Evolutionary conservation across 1,140 invertebrate genomes (phyloP).

Genomic region (Acromyrmex heyeri): DNA sequence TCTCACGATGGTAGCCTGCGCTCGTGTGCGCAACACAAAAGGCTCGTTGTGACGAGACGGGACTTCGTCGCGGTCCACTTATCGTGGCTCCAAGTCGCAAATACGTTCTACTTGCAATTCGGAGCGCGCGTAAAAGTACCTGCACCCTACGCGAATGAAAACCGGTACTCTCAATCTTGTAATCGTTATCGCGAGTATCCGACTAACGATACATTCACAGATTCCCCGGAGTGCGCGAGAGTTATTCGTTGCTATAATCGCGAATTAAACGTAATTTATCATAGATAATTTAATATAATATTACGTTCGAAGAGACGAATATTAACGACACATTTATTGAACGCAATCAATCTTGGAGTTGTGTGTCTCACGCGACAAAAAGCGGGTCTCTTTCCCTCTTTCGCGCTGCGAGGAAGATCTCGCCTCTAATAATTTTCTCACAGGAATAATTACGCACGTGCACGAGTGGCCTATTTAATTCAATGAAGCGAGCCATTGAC

Average conservation of each 20-base stretch:
- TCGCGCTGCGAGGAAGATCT: not conserved
- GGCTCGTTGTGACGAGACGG: slow-evolving; percentile 78
- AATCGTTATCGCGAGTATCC: not conserved
- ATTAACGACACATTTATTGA: slow-evolving; percentile 37
- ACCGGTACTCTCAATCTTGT: slow-evolving; percentile 20
- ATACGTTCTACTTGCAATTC: slow-evolving; percentile 74
- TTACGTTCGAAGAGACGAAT: not conserved
- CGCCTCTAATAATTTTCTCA: slow-evolving; percentile 54
- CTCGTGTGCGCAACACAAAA: slow-evolving; percentile 73
- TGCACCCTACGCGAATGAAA: slow-evolving; percentile 43
- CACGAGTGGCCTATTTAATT: slow-evolving; percentile 81
- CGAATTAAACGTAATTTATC: slow-evolving; percentile 19
- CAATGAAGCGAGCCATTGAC: slow-evolving; percentile 82
- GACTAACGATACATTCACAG: not conserved
- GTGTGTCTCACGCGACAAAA: not conserved
- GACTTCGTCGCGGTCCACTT: slow-evolving; percentile 84
- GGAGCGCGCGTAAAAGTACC: slow-evolving; percentile 59
- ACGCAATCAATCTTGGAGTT: slow-evolving; percentile 13
- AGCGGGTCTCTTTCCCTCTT: not conserved
- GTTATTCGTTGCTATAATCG: not conserved
- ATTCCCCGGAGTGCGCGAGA: not conserved
- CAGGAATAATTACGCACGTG: slow-evolving; percentile 71
- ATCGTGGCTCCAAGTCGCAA: slow-evolving; percentile 72
- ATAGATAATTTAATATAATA: not conserved
- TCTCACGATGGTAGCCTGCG: slow-evolving; percentile 37